Evolutionary conservation across 2,888 invertebrate genomes (phyloP), one percentile per base, ranked within the genome.

Genomic region (Allophyes oxyacanthae): DNA sequence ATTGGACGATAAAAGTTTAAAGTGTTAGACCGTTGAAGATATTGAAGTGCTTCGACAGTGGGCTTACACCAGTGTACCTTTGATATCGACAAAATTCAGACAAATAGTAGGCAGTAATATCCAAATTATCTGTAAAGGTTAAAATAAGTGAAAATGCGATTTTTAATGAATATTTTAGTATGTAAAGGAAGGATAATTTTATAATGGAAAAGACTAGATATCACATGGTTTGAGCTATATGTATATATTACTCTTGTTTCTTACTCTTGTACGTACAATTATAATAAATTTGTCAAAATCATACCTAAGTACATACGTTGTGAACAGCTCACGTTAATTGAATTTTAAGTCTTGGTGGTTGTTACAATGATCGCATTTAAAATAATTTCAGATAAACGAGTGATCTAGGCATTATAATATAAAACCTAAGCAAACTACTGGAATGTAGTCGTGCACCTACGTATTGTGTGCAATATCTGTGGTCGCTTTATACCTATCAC

Each of bases 191-290:
- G 84, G 84, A 85, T 81, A 83, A 80, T 82, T 81, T 82, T 79
- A 81, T 80, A 83, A 82, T 88, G 87, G 87, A 86, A 89, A 89
- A 89, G 91, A 92, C 92, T 93, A 92, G 92, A 92, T 94, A 94
- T 94, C 93, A 93, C 93, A 92, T 92, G 90, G 86, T 90, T 92
- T 91, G 90, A 92, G 92, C 92, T 90, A 88, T 88, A 75, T 75
- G 75, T 75, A 75, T 75, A 86, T 86, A 86, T 86, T 83, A 81
- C 77, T 83, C 85, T 85, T 85, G 80, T 79, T 79, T 82, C 78
- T 83, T 83, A 83, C 68, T 78, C 70, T 78, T 82, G 81, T 82
- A 83, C 78, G 79, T 82, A 80, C 77, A 79, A 80, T 79, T 76
- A 78, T 78, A 79, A 78, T 76, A 77, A 78, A 80, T 72, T 78